phyloP scores from a whole-genome alignment of 1,140 invertebrate genomes.

The Drosophila elegans region DNA sequence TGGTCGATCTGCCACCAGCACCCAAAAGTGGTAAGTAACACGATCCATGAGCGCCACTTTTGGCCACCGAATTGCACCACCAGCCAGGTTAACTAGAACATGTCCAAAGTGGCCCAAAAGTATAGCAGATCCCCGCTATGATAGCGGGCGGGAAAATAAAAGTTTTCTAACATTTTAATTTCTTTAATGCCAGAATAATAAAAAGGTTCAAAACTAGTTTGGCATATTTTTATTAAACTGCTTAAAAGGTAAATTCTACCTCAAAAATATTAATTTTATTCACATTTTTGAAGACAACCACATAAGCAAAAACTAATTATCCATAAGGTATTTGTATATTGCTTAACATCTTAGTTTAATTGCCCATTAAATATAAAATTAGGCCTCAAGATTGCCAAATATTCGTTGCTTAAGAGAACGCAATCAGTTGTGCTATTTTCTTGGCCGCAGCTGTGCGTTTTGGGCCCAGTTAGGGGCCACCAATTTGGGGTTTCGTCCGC shows the following conservation, averaged over 20 bases:
- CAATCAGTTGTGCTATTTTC: not conserved
- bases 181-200: too few relatives aligned
- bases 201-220: not conserved
- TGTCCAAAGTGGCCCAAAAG: constrained; percentile 4
- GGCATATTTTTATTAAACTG: too few relatives aligned
- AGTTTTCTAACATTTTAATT: not conserved
- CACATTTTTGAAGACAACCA: too few relatives aligned
- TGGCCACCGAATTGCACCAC: constrained; percentile 1
- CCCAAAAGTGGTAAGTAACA: constrained; percentile 78
- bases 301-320: not conserved
- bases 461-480: constrained; percentile 4
- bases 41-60: not conserved
- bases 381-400: not conserved
- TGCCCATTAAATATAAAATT: not conserved
- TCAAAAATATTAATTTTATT: too few relatives aligned
- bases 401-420: not conserved
- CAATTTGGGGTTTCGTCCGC: constrained; percentile 3
- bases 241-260: too few relatives aligned
- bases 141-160: not conserved
- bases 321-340: not conserved
- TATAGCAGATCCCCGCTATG: not conserved
- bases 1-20: constrained; percentile 75
- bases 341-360: not conserved
- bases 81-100: not conserved
- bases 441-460: constrained; percentile 4